phyloP scores from a whole-genome alignment of 2,888 invertebrate genomes.

The Netelia inedita region DNA sequence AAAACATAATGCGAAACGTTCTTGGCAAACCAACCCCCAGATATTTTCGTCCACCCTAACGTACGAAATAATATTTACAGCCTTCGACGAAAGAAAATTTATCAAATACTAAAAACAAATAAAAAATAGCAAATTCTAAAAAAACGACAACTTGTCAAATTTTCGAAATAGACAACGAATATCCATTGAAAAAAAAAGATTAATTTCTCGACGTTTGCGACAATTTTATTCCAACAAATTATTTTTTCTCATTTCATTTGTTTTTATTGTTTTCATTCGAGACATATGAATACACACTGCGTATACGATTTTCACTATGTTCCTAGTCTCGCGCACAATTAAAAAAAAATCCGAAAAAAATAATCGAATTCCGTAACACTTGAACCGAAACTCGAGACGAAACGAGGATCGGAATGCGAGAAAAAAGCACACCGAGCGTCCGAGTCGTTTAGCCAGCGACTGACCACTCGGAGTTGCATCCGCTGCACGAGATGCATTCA shows the following conservation, averaged over 20 bases:
- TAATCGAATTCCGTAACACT: too few species aligned
- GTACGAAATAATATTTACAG: neutral
- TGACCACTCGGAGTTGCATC: slow-evolving; percentile 84
- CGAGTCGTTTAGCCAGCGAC: slow-evolving; percentile 81
- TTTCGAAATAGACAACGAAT: slow-evolving; percentile 1
- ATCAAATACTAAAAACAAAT: too few species aligned
- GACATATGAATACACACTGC: too few species aligned
- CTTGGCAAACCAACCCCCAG: slow-evolving; percentile 5
- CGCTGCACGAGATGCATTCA: slow-evolving; percentile 83
- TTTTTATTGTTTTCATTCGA: too few species aligned
- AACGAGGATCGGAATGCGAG: neutral
- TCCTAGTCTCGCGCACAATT: too few species aligned
- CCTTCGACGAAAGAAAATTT: too few species aligned
- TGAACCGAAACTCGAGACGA: too few species aligned
- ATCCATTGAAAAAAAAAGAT: neutral
- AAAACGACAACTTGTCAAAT: neutral
- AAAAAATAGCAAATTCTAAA: too few species aligned
- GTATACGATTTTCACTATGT: too few species aligned
- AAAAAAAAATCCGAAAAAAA: too few species aligned
- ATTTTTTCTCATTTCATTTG: too few species aligned
- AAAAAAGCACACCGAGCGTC: slow-evolving; percentile 65
- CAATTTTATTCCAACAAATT: neutral
- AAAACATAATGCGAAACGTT: slow-evolving; percentile 78
- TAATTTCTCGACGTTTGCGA: neutral
- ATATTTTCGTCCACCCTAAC: neutral